phyloP scores from a whole-genome alignment of 2,113 vertebrate species.

The Melanotaenia duboulayi region DNA sequence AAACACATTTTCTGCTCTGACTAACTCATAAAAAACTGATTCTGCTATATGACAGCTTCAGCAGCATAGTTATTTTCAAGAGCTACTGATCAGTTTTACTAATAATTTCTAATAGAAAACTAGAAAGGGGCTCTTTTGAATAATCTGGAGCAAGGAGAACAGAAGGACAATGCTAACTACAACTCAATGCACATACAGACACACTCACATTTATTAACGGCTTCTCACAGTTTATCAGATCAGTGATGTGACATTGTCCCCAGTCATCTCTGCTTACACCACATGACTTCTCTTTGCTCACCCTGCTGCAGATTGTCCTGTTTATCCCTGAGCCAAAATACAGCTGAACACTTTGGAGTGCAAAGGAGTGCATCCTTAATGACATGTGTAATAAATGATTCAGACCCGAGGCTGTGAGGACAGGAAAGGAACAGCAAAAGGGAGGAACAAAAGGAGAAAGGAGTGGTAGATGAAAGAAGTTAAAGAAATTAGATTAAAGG shows the following conservation, averaged over 20 bases:
- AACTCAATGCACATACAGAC: slow-evolving; percentile 8
- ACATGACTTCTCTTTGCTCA: slow-evolving; percentile 22
- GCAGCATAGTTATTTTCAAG: no score
- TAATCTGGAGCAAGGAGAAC: slow-evolving; percentile 13
- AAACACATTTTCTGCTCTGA: not conserved
- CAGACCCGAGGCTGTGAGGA: slow-evolving; percentile 54
- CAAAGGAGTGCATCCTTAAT: slow-evolving; percentile 69
- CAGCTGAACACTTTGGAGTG: slow-evolving; percentile 49
- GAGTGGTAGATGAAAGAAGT: not conserved
- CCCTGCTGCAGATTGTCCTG: slow-evolving; percentile 8
- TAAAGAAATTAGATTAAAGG: slow-evolving; percentile 27
- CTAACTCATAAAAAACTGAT: no score
- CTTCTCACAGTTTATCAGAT: slow-evolving; percentile 39
- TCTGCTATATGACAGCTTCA: no score
- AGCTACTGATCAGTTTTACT: no score
- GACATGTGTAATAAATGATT: slow-evolving; percentile 76
- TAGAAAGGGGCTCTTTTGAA: not conserved
- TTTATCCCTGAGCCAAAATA: slow-evolving; percentile 57
- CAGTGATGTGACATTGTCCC: slow-evolving; percentile 30
- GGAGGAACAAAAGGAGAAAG: slow-evolving; percentile 12
- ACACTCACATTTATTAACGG: slow-evolving; percentile 5
- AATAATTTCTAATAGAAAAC: not conserved
- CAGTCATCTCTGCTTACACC: not conserved
- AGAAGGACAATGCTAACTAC: not conserved
- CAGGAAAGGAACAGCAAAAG: slow-evolving; percentile 19